Percentiles rank a stretch among this genome's conserved stretches.
phyloP scores from a whole-genome alignment of 2,888 invertebrate species.

The Dexiosoma caninum region DNA sequence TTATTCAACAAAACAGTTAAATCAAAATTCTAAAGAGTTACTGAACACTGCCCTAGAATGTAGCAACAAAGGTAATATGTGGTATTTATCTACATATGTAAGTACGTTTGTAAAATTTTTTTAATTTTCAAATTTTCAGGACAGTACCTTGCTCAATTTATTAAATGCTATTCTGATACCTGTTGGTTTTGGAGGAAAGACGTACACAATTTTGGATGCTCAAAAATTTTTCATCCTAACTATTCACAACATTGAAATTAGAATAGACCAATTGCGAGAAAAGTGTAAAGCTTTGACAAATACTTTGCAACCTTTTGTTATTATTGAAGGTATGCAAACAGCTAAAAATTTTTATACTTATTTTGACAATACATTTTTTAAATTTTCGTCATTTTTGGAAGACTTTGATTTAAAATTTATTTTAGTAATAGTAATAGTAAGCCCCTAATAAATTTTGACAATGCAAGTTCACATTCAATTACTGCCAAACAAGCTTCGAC shows the following conservation, averaged over 20 bases:
- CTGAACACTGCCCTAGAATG: not conserved
- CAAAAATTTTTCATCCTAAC: constrained; percentile 16
- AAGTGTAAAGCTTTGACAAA: constrained; percentile 23
- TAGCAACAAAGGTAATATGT: constrained; percentile 12
- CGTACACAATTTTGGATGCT: constrained; percentile 30
- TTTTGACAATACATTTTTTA: constrained; percentile 22
- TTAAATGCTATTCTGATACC: constrained; percentile 22
- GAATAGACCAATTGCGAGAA: constrained; percentile 8
- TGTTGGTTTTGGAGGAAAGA: constrained; percentile 22
- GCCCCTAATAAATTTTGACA: not conserved
- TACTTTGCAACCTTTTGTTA: constrained; percentile 22
- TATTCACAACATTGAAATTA: not conserved
- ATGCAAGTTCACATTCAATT: not conserved
- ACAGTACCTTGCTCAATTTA: constrained; percentile 31
- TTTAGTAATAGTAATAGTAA: not conserved
- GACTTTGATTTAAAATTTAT: constrained; percentile 7
- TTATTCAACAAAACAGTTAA: not conserved
- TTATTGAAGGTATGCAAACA: constrained; percentile 33
- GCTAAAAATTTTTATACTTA: constrained; percentile 5
- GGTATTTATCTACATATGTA: not conserved
- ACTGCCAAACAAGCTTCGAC: not conserved
- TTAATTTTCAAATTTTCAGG: constrained; percentile 12
- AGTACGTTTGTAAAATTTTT: not conserved
- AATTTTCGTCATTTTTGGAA: constrained; percentile 11
- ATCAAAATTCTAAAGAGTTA: not conserved